Conservation (phyloP, 1,140 invertebrate genomes). For the Atta texana region DNA sequence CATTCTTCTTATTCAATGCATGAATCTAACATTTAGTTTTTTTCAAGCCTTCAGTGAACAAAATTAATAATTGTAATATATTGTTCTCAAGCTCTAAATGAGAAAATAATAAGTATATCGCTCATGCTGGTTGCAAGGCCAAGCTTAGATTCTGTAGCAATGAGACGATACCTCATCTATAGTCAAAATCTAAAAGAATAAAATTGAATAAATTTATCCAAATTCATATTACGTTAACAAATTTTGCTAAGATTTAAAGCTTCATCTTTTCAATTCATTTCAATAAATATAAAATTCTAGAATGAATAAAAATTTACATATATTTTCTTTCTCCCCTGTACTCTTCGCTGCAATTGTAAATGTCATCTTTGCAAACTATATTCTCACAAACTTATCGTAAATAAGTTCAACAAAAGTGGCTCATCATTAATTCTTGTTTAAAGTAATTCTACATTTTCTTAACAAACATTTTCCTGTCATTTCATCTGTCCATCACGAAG, state of each 20-base stretch:
- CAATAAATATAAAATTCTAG: not conserved
- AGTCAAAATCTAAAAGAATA: no score
- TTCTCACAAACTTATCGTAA: not conserved
- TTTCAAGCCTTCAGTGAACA: no score
- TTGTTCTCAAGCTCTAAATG: no score
- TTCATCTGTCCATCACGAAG: constrained; percentile 32
- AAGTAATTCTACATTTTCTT: constrained; percentile 40
- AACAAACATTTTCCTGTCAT: constrained; percentile 12
- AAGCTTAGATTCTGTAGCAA: no score
- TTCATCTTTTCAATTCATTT: not conserved
- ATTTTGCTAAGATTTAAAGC: not conserved
- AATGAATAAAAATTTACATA: not conserved
- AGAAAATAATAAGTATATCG: no score
- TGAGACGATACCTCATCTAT: no score
- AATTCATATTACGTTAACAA: not conserved
- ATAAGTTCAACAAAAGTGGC: not conserved
- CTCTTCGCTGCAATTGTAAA: not conserved
- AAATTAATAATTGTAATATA: no score
- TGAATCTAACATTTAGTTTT: no score
- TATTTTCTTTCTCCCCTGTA: not conserved
- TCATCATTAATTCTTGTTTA: constrained; percentile 16
- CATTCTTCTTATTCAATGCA: no score
- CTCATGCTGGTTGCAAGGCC: no score
- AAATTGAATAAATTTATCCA: no score
- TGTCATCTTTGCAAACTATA: constrained; percentile 14